These are phyloP conservation scores for Arctopsyche grandis DNA, from an alignment of 1,140 invertebrate genomes.

Conservation along the genomic window DNA sequence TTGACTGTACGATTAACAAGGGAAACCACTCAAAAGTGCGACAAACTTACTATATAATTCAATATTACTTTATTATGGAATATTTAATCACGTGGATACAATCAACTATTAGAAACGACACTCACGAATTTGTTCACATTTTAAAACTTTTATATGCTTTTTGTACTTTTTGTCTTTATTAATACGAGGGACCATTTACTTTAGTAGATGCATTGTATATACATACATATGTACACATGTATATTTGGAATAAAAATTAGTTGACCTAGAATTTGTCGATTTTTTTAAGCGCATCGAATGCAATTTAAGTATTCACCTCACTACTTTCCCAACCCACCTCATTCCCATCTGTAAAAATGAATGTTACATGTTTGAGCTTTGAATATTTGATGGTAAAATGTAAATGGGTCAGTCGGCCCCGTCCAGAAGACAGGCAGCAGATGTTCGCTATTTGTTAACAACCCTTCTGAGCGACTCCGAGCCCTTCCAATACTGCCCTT, in stretches of 20 bases:
- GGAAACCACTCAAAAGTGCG: constrained; percentile 36
- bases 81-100: neutral
- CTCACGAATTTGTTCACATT: neutral
- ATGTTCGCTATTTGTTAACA: constrained; percentile 45
- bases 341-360: constrained; percentile 43
- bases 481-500: constrained; percentile 2
- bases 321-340: neutral
- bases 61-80: constrained; percentile 16
- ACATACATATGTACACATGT: too few relatives aligned
- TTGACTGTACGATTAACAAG: constrained; percentile 39
- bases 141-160: too few relatives aligned
- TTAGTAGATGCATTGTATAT: too few relatives aligned
- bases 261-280: neutral
- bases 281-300: neutral
- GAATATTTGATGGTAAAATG: constrained; percentile 52
- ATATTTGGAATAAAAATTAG: too few relatives aligned
- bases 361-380: constrained; percentile 42
- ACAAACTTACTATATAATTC: constrained; percentile 2
- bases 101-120: too few relatives aligned
- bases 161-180: too few relatives aligned
- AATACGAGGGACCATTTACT: too few relatives aligned
- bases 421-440: constrained; percentile 34
- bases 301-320: constrained; percentile 43
- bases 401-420: constrained; percentile 49
- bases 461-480: constrained; percentile 1